These are phyloP conservation scores for Microcebus griseorufus DNA, from an alignment of 2,113 vertebrate genomes.

Conservation along the genomic window DNA sequence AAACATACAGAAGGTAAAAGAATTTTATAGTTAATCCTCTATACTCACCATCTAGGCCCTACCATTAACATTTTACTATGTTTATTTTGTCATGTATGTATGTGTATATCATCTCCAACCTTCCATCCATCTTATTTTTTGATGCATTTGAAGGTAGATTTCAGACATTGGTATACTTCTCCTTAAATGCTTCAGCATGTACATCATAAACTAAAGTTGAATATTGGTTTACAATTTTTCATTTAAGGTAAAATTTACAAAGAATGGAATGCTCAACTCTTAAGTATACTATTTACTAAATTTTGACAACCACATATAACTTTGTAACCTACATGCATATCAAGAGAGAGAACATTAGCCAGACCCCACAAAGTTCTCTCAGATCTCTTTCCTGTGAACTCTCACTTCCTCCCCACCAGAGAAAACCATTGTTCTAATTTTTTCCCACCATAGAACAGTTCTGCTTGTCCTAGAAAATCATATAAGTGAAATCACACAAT, in stretches of 20 bases:
- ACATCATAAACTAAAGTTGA: background rate
- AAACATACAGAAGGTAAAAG: background rate
- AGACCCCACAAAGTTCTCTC: background rate
- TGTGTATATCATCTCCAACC: background rate
- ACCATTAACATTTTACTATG: background rate
- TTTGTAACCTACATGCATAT: background rate
- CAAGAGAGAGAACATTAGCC: background rate
- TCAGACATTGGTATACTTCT: background rate
- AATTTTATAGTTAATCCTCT: background rate
- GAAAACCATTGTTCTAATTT: background rate
- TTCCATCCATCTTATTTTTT: background rate
- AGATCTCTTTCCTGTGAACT: background rate
- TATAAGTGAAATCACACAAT: background rate
- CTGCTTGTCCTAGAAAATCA: background rate
- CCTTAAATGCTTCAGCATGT: background rate
- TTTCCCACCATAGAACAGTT: background rate
- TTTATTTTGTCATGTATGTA: background rate
- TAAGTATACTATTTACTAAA: background rate
- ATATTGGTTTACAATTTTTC: conserved; percentile 10
- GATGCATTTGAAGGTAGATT: conserved; percentile 16
- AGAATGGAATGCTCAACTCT: background rate
- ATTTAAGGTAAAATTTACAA: conserved; percentile 18
- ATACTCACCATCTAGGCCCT: background rate
- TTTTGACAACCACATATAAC: background rate
- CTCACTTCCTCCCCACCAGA: background rate